Conservation (phyloP, 2,113 vertebrate genomes). For the Anguilla rostrata region DNA sequence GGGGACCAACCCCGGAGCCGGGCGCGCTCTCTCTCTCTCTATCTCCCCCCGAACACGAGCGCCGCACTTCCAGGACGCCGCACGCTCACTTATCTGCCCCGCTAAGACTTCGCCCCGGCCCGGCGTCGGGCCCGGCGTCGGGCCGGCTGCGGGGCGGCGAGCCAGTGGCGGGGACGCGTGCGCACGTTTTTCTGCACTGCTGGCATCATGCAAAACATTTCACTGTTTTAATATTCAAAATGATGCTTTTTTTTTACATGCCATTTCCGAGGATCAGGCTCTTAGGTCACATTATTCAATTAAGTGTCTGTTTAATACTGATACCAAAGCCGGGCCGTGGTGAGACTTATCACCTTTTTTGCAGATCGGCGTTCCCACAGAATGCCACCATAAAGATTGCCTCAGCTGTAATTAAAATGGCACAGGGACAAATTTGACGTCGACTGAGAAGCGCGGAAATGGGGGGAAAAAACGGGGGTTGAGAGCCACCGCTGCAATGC, state of each 20-base stretch:
- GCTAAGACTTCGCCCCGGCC: slow-evolving; percentile 62
- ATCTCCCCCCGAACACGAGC: slow-evolving; percentile 34
- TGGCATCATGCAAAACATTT: slow-evolving; percentile 58
- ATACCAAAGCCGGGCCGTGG: slow-evolving; percentile 75
- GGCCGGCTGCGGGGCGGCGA: slow-evolving; percentile 59
- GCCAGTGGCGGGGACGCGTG: slow-evolving; percentile 51
- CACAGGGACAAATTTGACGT: slow-evolving; percentile 77
- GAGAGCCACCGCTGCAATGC: slow-evolving; percentile 51
- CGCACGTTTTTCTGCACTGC: slow-evolving; percentile 59
- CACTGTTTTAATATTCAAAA: slow-evolving; percentile 71
- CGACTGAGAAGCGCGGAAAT: slow-evolving; percentile 69
- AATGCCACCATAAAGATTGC: slow-evolving; percentile 80
- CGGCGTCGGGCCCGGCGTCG: slow-evolving; percentile 43
- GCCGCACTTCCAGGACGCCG: slow-evolving; percentile 63
- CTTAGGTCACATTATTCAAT: slow-evolving; percentile 84
- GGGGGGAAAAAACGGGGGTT: slow-evolving; percentile 47
- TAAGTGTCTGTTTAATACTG: slow-evolving; percentile 83
- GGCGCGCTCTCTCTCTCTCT: slow-evolving; percentile 4
- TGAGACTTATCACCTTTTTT: slow-evolving; percentile 80
- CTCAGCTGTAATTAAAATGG: slow-evolving; percentile 82
- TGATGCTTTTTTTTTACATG: slow-evolving; percentile 59
- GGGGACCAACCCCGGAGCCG: slow-evolving; percentile 50
- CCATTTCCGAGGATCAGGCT: slow-evolving; percentile 76
- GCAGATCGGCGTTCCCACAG: slow-evolving; percentile 77
- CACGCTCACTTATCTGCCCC: slow-evolving; percentile 66